Evolutionary conservation across 1,140 invertebrate genomes (phyloP).

Genomic region (Drosophila lacertosa): DNA sequence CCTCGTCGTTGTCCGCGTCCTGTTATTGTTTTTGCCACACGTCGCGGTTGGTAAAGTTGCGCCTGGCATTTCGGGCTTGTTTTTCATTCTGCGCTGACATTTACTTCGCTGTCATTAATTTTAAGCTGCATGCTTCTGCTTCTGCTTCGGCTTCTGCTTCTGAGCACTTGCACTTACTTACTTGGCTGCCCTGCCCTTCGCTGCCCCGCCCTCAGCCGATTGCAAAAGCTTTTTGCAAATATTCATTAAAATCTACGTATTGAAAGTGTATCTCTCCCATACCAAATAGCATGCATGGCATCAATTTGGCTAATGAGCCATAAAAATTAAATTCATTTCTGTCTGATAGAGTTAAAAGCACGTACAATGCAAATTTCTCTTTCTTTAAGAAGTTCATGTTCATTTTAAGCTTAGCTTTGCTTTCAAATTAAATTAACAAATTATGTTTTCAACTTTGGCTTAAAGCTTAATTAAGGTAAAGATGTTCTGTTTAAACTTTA

Average conservation of each 20-base stretch:
- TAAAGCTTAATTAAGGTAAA: neutral
- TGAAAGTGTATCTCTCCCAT: neutral
- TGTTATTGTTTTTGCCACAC: conserved; percentile 79
- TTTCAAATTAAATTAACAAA: neutral
- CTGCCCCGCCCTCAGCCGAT: neutral
- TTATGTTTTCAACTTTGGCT: neutral
- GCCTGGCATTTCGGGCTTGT: conserved; percentile 57
- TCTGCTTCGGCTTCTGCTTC: conserved; percentile 16
- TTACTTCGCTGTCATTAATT: conserved; percentile 77
- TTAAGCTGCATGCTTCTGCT: conserved; percentile 66
- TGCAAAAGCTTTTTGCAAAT: conserved; percentile 6
- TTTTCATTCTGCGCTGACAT: conserved; percentile 75
- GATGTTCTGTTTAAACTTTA: neutral
- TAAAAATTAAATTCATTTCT: no score
- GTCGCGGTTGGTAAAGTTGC: conserved; percentile 64
- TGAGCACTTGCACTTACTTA: conserved; percentile 11
- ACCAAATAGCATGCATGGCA: neutral
- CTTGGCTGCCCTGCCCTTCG: conserved; percentile 2
- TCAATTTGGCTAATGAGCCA: neutral
- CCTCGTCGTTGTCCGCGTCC: conserved; percentile 13
- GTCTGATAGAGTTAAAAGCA: neutral
- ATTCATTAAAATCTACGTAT: conserved; percentile 8
- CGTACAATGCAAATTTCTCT: neutral
- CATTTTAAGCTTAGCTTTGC: no score
- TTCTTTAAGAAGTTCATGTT: neutral